A percentile compares a stretch with the other conserved stretches of the same genome.
Conservation (phyloP, 2,888 invertebrate species). For the Nysson spinosus region DNA sequence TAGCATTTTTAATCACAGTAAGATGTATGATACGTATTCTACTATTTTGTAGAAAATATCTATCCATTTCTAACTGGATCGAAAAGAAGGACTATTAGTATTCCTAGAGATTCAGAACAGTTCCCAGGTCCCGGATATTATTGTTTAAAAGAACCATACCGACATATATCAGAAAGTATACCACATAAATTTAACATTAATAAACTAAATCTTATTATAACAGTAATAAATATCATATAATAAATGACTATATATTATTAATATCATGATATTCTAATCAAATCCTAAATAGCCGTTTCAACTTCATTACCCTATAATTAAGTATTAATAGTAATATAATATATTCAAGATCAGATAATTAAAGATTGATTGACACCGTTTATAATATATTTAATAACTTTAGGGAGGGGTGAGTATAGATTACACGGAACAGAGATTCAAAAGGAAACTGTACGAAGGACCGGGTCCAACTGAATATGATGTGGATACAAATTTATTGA, state of each 20-base stretch:
- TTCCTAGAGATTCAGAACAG: constrained; percentile 38
- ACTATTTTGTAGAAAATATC: background rate
- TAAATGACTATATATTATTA: too few species aligned
- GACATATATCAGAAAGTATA: constrained; percentile 62
- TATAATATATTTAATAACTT: constrained; percentile 22
- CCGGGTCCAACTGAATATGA: constrained; percentile 48
- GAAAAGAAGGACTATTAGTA: constrained; percentile 37
- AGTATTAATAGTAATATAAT: too few species aligned
- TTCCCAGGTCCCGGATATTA: constrained; percentile 57
- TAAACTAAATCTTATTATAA: background rate
- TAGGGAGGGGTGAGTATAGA: constrained; percentile 64
- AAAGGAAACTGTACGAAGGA: constrained; percentile 28
- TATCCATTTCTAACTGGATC: constrained; percentile 58
- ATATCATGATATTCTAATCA: too few species aligned
- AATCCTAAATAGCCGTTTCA: too few species aligned
- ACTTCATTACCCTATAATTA: too few species aligned
- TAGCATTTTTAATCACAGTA: too few species aligned
- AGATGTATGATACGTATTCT: background rate
- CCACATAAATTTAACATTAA: background rate
- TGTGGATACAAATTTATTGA: constrained; percentile 9
- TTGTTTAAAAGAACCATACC: constrained; percentile 35
- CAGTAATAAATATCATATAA: too few species aligned
- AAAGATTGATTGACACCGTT: background rate
- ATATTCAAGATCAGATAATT: too few species aligned
- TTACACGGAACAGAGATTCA: constrained; percentile 56